phyloP scores from a whole-genome alignment of 23 tunicate genomes.

The Trididemnum nubilum region DNA sequence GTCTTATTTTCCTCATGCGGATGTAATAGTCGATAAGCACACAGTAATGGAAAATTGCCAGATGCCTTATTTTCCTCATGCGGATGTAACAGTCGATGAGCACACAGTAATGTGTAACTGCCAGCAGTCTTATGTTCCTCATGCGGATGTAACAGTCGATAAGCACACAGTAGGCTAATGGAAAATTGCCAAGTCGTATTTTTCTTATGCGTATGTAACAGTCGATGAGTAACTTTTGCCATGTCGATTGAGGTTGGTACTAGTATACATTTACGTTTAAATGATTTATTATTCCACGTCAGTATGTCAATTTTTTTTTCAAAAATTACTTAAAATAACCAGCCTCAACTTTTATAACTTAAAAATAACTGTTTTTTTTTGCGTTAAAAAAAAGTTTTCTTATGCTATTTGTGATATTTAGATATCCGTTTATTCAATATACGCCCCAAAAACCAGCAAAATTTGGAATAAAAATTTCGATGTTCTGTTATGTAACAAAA shows the following conservation, averaged over 20 bases:
- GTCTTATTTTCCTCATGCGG: no score
- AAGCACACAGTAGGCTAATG: no score
- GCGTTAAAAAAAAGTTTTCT: neutral
- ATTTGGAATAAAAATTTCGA: slow-evolving; percentile 36
- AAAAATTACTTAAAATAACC: neutral
- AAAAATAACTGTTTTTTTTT: neutral
- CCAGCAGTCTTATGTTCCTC: no score
- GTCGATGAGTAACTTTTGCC: slow-evolving; percentile 35
- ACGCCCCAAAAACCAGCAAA: slow-evolving; percentile 24
- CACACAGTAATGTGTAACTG: no score
- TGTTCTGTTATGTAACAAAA: slow-evolving; percentile 21
- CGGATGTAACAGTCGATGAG: no score
- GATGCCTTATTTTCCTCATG: no score
- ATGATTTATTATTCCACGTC: slow-evolving; percentile 10
- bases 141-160: no score
- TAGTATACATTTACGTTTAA: no score
- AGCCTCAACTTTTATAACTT: no score
- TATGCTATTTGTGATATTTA: slow-evolving; percentile 12
- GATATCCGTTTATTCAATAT: slow-evolving; percentile 21
- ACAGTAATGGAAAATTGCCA: no score
- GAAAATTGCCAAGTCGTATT: slow-evolving; percentile 30
- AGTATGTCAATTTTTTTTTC: neutral
- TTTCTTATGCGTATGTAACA: slow-evolving; percentile 25
- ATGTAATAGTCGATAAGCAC: no score
- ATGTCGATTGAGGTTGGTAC: slow-evolving; percentile 32